Percentiles rank a stretch among this genome's conserved stretches.
Conservation (phyloP, 2,113 vertebrate genomes). For the Todiramphus chloris region DNA sequence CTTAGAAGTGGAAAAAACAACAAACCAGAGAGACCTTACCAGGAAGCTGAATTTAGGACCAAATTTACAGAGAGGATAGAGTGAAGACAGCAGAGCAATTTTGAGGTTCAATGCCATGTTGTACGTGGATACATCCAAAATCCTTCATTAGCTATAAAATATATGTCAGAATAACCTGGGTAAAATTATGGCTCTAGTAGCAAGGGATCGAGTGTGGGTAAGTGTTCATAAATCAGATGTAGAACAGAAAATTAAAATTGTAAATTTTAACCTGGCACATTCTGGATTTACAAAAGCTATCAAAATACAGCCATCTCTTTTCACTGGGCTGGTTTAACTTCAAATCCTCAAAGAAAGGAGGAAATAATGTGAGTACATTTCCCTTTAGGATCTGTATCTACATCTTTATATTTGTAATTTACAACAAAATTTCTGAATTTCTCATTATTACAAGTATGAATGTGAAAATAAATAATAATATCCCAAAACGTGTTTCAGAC, state of each 20-base stretch:
- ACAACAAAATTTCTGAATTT: background rate
- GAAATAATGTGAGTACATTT: background rate
- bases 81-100: conserved; percentile 10
- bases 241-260: conserved; percentile 41
- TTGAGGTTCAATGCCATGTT: conserved; percentile 20
- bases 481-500: background rate
- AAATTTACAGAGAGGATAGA: background rate
- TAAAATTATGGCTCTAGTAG: background rate
- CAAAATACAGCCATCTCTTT: background rate
- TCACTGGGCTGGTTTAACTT: background rate
- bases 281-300: conserved; percentile 9
- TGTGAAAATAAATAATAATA: conserved; percentile 46
- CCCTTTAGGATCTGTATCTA: background rate
- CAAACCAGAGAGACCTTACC: background rate
- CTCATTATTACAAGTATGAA: background rate
- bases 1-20: background rate
- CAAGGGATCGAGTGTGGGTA: background rate
- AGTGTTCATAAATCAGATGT: conserved; percentile 21
- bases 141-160: conserved; percentile 27
- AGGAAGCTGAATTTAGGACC: background rate
- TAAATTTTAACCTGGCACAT: conserved; percentile 27
- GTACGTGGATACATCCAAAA: background rate
- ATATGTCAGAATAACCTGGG: background rate
- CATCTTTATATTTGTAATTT: background rate
- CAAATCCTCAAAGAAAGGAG: background rate